phyloP scores from a whole-genome alignment of 2,113 vertebrate species.

The Takifugu flavidus region DNA sequence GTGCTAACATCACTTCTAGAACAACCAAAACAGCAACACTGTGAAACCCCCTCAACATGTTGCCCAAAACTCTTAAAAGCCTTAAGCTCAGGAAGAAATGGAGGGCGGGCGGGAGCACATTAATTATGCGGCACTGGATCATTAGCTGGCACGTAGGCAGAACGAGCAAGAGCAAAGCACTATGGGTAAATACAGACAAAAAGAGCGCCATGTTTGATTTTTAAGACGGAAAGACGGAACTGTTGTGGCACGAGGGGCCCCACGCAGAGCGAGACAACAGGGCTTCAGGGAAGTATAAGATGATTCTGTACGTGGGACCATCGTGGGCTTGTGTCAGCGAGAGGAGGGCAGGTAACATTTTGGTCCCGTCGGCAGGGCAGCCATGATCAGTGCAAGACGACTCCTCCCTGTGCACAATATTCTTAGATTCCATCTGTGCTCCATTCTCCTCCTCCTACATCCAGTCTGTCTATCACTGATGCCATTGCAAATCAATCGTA shows the following conservation, averaged over 20 bases:
- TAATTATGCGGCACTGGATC: background rate
- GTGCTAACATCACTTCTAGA: constrained; percentile 14
- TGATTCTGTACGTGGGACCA: constrained; percentile 44
- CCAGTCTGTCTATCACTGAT: constrained; percentile 15
- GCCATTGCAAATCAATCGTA: constrained; percentile 21
- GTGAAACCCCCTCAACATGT: constrained; percentile 29
- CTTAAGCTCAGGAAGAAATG: constrained; percentile 35
- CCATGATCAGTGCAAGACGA: constrained; percentile 20
- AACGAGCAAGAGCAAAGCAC: constrained; percentile 38
- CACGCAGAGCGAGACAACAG: constrained; percentile 23
- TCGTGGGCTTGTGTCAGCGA: constrained; percentile 23
- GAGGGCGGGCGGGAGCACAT: constrained; percentile 35
- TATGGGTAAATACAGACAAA: constrained; percentile 38
- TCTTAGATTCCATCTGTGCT: constrained; percentile 27
- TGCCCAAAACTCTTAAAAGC: constrained; percentile 25
- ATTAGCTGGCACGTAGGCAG: constrained; percentile 21
- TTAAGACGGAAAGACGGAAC: constrained; percentile 31
- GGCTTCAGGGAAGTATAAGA: constrained; percentile 49
- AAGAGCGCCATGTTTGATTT: constrained; percentile 29
- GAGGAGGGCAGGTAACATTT: constrained; percentile 18
- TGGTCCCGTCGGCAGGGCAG: constrained; percentile 32
- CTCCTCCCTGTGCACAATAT: constrained; percentile 23
- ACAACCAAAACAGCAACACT: constrained; percentile 11
- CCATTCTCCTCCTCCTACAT: constrained; percentile 35
- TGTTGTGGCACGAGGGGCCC: constrained; percentile 18